phyloP scores from a whole-genome alignment of 2,113 vertebrate genomes.

The Apeltes quadracus region DNA sequence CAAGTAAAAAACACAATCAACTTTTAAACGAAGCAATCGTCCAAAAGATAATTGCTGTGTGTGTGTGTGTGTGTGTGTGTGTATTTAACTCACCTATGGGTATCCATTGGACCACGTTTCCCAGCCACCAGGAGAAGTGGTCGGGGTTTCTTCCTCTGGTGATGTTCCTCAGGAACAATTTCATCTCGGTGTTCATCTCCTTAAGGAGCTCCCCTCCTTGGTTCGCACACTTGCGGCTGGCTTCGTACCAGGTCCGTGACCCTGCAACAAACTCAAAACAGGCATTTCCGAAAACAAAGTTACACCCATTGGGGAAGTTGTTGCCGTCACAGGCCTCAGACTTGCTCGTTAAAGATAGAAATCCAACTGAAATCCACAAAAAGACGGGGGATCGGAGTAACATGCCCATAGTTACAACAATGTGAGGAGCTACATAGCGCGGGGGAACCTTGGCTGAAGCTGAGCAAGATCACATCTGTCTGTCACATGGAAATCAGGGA shows the following conservation, averaged over 20 bases:
- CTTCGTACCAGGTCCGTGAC: conserved; percentile 64
- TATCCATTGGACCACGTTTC: conserved; percentile 22
- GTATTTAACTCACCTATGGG: conserved; percentile 62
- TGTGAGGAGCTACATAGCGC: conserved; percentile 35
- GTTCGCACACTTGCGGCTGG: conserved; percentile 61
- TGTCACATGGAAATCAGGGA: conserved; percentile 72
- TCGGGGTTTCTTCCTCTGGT: not conserved
- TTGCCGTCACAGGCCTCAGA: conserved; percentile 20
- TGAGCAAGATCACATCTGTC: conserved; percentile 43
- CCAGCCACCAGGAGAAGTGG: conserved; percentile 77
- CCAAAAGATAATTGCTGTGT: not conserved
- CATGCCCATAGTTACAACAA: conserved; percentile 52
- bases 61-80: not conserved
- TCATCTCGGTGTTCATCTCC: conserved; percentile 31
- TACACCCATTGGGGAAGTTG: not conserved
- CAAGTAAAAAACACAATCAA: not conserved
- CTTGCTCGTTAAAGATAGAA: conserved; percentile 12
- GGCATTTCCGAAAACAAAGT: conserved; percentile 50
- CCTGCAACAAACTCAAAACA: conserved; percentile 70
- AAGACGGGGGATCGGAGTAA: conserved; percentile 42
- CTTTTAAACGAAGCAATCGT: not conserved
- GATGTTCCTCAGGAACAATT: conserved; percentile 54
- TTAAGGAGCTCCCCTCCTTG: conserved; percentile 72
- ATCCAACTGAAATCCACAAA: conserved; percentile 66
- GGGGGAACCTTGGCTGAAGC: conserved; percentile 25